Conservation (phyloP, 2,888 invertebrate genomes). For the Sclerodermus sp. region DNA sequence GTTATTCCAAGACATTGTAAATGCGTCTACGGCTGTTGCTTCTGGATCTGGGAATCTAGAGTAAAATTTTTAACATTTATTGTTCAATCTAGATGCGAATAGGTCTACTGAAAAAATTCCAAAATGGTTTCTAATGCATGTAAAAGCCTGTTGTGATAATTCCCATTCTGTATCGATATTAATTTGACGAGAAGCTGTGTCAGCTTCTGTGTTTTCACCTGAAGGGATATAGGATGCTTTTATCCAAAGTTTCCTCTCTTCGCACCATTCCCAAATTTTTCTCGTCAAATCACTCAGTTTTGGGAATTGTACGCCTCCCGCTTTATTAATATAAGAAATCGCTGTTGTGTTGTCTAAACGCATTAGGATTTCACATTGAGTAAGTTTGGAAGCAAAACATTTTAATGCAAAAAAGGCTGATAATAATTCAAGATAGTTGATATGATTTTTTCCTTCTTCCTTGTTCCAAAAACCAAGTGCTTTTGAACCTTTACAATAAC, state of each 20-base stretch:
- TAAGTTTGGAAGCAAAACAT: slow-evolving; percentile 17
- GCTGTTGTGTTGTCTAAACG: slow-evolving; percentile 28
- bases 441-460: slow-evolving; percentile 17
- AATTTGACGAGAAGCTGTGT: slow-evolving; percentile 20
- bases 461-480: slow-evolving; percentile 21
- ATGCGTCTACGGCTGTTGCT: no score
- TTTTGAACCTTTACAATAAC: slow-evolving; percentile 9
- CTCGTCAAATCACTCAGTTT: slow-evolving; percentile 18
- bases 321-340: slow-evolving; percentile 25
- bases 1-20: neutral
- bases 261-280: slow-evolving; percentile 31
- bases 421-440: slow-evolving; percentile 23
- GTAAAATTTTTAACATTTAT: slow-evolving; percentile 22
- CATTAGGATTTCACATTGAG: slow-evolving; percentile 20
- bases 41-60: slow-evolving; percentile 16
- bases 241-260: slow-evolving; percentile 24
- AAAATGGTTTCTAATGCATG: slow-evolving; percentile 13
- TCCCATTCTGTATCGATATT: slow-evolving; percentile 27
- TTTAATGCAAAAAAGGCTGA: slow-evolving; percentile 20
- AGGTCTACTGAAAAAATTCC: slow-evolving; percentile 21
- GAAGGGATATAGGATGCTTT: slow-evolving; percentile 23
- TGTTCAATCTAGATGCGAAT: slow-evolving; percentile 27
- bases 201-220: slow-evolving; percentile 22
- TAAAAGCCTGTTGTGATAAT: slow-evolving; percentile 14
- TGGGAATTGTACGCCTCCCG: slow-evolving; percentile 21